Conservation (phyloP, 2,113 vertebrate species). For the Pygoscelis antarcticus region DNA sequence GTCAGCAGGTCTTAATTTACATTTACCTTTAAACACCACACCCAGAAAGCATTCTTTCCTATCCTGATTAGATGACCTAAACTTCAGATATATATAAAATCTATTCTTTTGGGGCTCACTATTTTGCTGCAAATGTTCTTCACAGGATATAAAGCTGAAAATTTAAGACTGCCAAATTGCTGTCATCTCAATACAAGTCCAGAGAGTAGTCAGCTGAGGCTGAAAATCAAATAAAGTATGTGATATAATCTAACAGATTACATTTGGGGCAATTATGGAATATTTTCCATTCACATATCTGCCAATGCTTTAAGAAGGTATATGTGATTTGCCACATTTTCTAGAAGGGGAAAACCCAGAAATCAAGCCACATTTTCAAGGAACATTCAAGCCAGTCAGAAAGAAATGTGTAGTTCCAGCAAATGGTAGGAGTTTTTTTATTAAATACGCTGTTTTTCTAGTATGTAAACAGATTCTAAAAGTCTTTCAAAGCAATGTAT, state of each 20-base stretch:
- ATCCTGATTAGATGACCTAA: background rate
- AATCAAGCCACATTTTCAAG: background rate
- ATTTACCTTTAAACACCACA: background rate
- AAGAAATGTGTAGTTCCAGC: background rate
- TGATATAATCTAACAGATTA: background rate
- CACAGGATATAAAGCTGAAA: background rate
- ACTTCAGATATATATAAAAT: background rate
- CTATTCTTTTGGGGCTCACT: background rate
- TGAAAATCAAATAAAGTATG: background rate
- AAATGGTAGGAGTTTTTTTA: background rate
- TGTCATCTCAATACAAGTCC: background rate
- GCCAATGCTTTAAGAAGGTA: background rate
- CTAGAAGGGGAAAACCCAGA: background rate
- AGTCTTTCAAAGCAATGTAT: background rate
- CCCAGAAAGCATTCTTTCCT: background rate
- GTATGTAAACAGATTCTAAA: background rate
- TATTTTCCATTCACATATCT: background rate
- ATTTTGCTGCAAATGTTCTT: background rate
- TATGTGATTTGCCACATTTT: background rate
- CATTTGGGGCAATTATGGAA: background rate
- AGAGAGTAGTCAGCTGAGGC: background rate
- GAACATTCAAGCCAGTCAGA: background rate
- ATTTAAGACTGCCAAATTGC: background rate
- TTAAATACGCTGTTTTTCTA: background rate
- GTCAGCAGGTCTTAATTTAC: background rate